Base-by-base conservation (phyloP, 1,140 invertebrate species). In the Euwallacea fornicatus region DNA sequence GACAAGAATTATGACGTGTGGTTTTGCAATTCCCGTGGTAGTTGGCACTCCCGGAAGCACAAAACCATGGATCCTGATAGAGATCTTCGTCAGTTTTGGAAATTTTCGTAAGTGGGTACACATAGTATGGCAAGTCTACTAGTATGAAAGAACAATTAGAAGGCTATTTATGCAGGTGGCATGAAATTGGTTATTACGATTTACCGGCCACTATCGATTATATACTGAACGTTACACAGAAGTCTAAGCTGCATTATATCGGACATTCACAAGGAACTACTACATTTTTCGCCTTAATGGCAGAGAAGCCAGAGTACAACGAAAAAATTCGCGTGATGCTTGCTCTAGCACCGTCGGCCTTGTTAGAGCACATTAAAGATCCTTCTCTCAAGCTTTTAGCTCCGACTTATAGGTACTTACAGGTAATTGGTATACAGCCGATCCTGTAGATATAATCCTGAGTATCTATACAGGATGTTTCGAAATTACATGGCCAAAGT, bases 1-100 rank as follows among this genome's bases (percentile, higher is more conserved):
- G 87, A 91, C 74, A 77, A 78, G 9, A 89, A 88, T 13, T 91
- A 86, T 78, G 91, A 93, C 73, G 89, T 93, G 3, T 93, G 90
- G 90, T 73, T 92, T 76, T 87, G 85, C 6, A 91, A 93, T 78
- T 82, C 85, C 47, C 83, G 91, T 72, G 90, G 90, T 21, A 91
- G 89, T 73, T 83, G 83, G 15, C 91, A 91, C 71, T 88, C 88
- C 0, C 83, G 84, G 72, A 83, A 81, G 47, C 87, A 90, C 77
- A 82, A 81, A 21, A 77, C 53, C 9, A 65, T 83, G 9, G 74
- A 76, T 71, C 78, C 84, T 77, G 77, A 84, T 67, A 86, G 81
- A 72, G 85, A 88, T 76, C 85, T 87, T 77, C 8, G 0, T 2
- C 83, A 85, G 44, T 79, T 82, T 44, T 83, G 84, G 71, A 84